phyloP scores from a whole-genome alignment of 2,113 vertebrate species.

The Dasyornis broadbenti region DNA sequence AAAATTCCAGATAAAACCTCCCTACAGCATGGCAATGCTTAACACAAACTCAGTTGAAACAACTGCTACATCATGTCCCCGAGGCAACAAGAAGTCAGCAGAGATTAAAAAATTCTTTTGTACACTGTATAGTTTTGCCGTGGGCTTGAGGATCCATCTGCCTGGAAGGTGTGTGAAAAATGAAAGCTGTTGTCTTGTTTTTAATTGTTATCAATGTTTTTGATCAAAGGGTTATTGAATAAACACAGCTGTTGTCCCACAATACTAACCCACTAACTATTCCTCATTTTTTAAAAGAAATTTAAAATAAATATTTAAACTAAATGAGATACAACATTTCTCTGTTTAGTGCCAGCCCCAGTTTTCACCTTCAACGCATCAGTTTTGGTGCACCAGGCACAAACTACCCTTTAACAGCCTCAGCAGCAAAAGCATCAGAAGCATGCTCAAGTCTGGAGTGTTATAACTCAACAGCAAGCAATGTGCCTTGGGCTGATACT shows the following conservation, averaged over 20 bases:
- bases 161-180: background rate
- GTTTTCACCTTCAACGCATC: background rate
- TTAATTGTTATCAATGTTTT: background rate
- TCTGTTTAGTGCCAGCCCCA: background rate
- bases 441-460: background rate
- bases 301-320: background rate
- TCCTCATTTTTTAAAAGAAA: background rate
- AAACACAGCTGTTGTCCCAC: background rate
- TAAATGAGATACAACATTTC: background rate
- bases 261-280: background rate
- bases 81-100: background rate
- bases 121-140: background rate
- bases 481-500: background rate
- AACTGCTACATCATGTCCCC: background rate
- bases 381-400: background rate
- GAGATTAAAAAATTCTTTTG: conserved; percentile 11
- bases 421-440: conserved; percentile 25
- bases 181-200: background rate
- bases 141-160: background rate
- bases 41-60: background rate
- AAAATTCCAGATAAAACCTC: background rate
- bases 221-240: background rate
- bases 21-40: background rate
- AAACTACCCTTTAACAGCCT: background rate
- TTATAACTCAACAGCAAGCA: conserved; percentile 33